Base-by-base conservation (phyloP, 1,140 invertebrate species). In the Drosophila rufa region DNA sequence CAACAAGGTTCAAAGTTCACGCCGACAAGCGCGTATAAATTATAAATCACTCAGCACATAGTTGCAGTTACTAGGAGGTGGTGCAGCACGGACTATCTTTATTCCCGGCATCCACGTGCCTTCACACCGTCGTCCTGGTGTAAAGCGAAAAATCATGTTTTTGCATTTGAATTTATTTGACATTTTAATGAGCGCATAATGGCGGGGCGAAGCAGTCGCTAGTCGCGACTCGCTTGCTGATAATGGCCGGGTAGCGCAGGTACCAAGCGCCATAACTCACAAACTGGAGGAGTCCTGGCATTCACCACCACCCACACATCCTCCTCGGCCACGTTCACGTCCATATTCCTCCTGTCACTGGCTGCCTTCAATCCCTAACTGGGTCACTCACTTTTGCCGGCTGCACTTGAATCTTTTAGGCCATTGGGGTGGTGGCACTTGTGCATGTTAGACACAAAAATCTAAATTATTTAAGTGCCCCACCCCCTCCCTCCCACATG, bases 381-480 rank as follows among this genome's bases (percentile, higher is more conserved):
- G 75, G 85, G 85, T 90, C 85, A 90, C 85, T 90, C 75, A 76
- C 75, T 90, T 70, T 87, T 90, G 80, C 76, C 67, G 77, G 74
- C 80, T 87, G 85, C 85, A 85, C 85, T 90, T 90, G 85, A 90
- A 85, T 90, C 81, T 89, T 86, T 87, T 87, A 81, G 85, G 84
- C 84, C 85, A 79, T 71, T 90, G 74, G 70, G 75, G 81, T 76
- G 75, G 81, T 74, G 78, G 85, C 75, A 90, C 81, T 90, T 90
- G 81, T 90, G 85, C 86, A 90, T 90, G 85, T 90, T 90, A 90
- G 85, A 90, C 85, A 90, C 85, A 90, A 90, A 90, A 90, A 90
- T 90, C 79, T 90, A 90, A 90, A 90, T 90, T 90, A 89, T 89
- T 89, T 89, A 89, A 89, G 85, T 89, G 81, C 78, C 77, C 36